Conservation (phyloP, 2,888 invertebrate genomes). For the Pollenia labialis region DNA sequence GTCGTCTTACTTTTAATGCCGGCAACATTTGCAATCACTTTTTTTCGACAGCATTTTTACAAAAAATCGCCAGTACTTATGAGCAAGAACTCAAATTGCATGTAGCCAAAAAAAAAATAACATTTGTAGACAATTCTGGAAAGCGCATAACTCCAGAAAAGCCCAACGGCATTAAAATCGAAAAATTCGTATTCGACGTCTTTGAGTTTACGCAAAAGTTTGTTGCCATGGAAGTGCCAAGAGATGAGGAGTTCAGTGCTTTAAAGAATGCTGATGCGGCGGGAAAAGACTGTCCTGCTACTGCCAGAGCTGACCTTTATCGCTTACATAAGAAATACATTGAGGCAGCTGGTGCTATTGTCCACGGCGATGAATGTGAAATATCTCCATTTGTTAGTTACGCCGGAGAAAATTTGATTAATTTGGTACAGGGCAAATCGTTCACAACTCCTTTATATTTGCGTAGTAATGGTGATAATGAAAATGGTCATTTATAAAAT, state of each 20-base stretch:
- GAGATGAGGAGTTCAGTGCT: constrained; percentile 98
- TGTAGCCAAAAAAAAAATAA: constrained; percentile 98
- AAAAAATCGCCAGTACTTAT: constrained; percentile 88
- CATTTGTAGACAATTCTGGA: constrained; percentile 90
- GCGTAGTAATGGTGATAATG: constrained; percentile 84
- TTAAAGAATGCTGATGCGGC: constrained; percentile 96
- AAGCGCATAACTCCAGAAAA: constrained; percentile 89
- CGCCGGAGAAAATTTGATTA: constrained; percentile 92
- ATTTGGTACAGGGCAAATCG: constrained; percentile 87
- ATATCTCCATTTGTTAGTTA: constrained; percentile 96
- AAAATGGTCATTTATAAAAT: constrained; percentile 81
- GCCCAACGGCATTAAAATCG: constrained; percentile 98
- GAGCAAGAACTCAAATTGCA: constrained; percentile 94
- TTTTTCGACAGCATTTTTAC: constrained; percentile 94
- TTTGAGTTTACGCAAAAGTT: constrained; percentile 96
- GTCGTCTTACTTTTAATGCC: constrained; percentile 94
- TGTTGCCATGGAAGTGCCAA: constrained; percentile 95
- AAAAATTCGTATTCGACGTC: constrained; percentile 99
- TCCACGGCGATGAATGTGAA: constrained; percentile 90
- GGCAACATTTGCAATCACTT: constrained; percentile 99
- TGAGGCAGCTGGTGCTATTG: constrained; percentile 91
- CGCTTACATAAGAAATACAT: constrained; percentile 92
- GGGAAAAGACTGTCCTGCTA: constrained; percentile 95
- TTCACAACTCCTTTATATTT: constrained; percentile 88
- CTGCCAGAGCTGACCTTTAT: constrained; percentile 91